Conservation (phyloP, 2,113 vertebrate genomes). For the Siniperca knerii region DNA sequence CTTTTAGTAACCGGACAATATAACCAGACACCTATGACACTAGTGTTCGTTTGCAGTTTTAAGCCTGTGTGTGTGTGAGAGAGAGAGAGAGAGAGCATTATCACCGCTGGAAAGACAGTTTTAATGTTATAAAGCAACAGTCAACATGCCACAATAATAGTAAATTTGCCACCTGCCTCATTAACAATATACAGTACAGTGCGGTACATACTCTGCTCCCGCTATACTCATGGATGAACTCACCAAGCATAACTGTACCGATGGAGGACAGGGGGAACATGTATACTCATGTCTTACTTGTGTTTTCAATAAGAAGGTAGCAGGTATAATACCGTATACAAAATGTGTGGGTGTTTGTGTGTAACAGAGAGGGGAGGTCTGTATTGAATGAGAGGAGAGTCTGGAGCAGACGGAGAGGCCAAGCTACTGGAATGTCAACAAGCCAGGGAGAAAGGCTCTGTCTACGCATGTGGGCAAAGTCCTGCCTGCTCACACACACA, state of each 20-base stretch:
- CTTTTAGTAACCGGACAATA: neutral
- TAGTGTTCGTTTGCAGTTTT: neutral
- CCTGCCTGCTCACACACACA: neutral
- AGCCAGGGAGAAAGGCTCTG: conserved; percentile 52
- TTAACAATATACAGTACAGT: neutral
- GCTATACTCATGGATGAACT: conserved; percentile 18
- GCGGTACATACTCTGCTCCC: neutral
- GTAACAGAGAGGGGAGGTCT: conserved; percentile 44
- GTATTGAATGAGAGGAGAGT: conserved; percentile 71
- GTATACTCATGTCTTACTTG: conserved; percentile 25
- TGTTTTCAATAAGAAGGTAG: conserved; percentile 38
- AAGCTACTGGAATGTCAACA: conserved; percentile 81
- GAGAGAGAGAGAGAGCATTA: neutral
- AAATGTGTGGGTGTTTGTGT: conserved; percentile 14
- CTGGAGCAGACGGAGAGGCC: conserved; percentile 65
- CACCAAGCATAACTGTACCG: neutral
- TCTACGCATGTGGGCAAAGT: conserved; percentile 63
- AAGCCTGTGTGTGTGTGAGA: neutral
- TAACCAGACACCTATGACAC: neutral
- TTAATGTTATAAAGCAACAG: neutral
- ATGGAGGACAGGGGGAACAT: conserved; percentile 21
- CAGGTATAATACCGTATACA: conserved; percentile 25
- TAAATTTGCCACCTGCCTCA: conserved; percentile 14
- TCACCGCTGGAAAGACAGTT: neutral
- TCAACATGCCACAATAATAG: neutral